These are phyloP conservation scores for Drosophila parvula DNA, from an alignment of 1,140 invertebrate species.

Conservation along the genomic window DNA sequence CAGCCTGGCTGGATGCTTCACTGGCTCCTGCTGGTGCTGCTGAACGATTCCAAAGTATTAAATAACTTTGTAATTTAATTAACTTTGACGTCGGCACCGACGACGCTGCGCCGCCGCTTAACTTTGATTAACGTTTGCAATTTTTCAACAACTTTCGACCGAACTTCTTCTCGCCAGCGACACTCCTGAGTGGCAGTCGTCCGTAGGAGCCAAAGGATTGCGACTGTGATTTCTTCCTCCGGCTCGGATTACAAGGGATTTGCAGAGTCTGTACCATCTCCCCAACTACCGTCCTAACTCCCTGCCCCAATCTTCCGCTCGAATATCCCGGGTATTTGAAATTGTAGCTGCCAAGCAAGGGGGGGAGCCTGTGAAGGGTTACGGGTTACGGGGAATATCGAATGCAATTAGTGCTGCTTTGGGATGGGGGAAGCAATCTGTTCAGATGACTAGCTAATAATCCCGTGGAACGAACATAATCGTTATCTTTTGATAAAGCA, in stretches of 20 bases:
- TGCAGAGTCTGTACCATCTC: slow-evolving; percentile 18
- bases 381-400: slow-evolving; percentile 15
- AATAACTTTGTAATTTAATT: slow-evolving; percentile 83
- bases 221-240: slow-evolving; percentile 58
- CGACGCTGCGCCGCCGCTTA: slow-evolving; percentile 64
- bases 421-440: neutral
- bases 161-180: slow-evolving; percentile 61
- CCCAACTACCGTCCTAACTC: neutral
- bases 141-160: slow-evolving; percentile 79
- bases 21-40: slow-evolving; percentile 33
- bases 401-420: slow-evolving; percentile 26
- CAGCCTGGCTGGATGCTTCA: slow-evolving; percentile 25
- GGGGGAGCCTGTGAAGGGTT: neutral
- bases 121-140: slow-evolving; percentile 81
- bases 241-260: slow-evolving; percentile 75
- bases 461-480: slow-evolving; percentile 21
- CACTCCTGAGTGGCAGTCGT: slow-evolving; percentile 20
- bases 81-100: slow-evolving; percentile 73
- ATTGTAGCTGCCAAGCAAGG: slow-evolving; percentile 31
- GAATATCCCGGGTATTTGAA: slow-evolving; percentile 38
- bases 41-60: slow-evolving; percentile 76
- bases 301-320: slow-evolving; percentile 14
- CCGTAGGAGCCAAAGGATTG: slow-evolving; percentile 60
- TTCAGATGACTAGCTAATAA: slow-evolving; percentile 43
- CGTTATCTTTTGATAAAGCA: slow-evolving; percentile 6